These are phyloP conservation scores for Ichneumoninae sp. DNA, from an alignment of 2,888 invertebrate genomes.

Conservation along the genomic window DNA sequence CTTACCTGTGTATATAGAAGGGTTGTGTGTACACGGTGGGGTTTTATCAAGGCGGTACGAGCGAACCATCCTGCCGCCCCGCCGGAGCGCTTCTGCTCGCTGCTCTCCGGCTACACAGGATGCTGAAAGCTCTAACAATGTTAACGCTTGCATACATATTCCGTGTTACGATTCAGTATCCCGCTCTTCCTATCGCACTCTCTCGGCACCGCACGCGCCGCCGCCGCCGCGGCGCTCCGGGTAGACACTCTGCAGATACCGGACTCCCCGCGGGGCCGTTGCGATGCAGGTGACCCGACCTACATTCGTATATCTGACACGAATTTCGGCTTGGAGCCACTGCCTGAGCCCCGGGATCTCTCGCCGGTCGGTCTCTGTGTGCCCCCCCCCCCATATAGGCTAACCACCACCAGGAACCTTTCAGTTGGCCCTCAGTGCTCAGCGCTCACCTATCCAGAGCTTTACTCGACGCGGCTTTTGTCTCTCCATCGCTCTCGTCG, in stretches of 20 bases:
- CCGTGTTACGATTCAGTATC: constrained; percentile 56
- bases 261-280: constrained; percentile 72
- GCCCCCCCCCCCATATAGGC: neutral
- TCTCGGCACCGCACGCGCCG: constrained; percentile 52
- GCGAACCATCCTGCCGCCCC: constrained; percentile 17
- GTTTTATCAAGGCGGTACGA: constrained; percentile 22
- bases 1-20: neutral
- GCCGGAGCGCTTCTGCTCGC: constrained; percentile 44
- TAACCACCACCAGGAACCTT: constrained; percentile 16
- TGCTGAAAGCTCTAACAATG: constrained; percentile 62
- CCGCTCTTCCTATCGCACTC: constrained; percentile 12
- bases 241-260: constrained; percentile 70
- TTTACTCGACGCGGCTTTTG: constrained; percentile 20
- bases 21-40: neutral
- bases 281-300: constrained; percentile 82
- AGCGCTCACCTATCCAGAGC: constrained; percentile 34
- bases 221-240: constrained; percentile 22
- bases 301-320: constrained; percentile 80
- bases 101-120: constrained; percentile 8
- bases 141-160: constrained; percentile 67
- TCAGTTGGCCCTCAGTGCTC: constrained; percentile 25
- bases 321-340: constrained; percentile 74
- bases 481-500: neutral
- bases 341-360: constrained; percentile 50
- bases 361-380: constrained; percentile 2